Evolutionary conservation across 2,113 vertebrate genomes (phyloP).

Genomic region (Malurus melanocephalus): DNA sequence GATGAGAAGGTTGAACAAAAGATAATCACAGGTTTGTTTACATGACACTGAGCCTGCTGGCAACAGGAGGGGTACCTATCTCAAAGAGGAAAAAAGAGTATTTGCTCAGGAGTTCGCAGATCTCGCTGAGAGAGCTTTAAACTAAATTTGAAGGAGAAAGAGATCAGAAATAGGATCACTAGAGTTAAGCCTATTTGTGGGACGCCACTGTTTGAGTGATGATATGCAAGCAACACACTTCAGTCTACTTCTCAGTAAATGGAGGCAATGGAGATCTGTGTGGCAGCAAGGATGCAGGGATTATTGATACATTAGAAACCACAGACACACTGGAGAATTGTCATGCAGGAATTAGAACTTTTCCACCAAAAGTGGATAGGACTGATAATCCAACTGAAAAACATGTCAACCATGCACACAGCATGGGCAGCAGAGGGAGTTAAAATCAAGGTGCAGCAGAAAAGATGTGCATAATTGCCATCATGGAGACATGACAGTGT

Average conservation of each 20-base stretch:
- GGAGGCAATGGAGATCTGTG: not conserved
- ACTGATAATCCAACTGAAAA: not conserved
- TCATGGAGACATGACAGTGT: accelerated
- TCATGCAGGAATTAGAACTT: not conserved
- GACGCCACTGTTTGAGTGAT: not conserved
- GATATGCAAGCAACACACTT: not conserved
- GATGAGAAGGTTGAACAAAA: not conserved
- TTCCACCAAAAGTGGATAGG: not conserved
- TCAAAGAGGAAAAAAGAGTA: not conserved
- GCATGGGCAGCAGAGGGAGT: not conserved
- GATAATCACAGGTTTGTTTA: not conserved
- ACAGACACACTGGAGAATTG: not conserved
- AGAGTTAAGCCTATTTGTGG: not conserved
- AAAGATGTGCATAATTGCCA: not conserved
- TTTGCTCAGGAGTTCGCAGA: not conserved
- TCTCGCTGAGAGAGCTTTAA: not conserved
- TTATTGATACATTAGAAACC: not conserved
- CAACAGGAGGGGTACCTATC: not conserved
- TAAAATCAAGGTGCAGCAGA: not conserved
- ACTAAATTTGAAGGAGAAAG: not conserved
- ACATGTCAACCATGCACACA: not conserved
- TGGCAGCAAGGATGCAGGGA: not conserved
- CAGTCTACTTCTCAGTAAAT: not conserved
- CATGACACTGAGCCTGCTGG: not conserved
- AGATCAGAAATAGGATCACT: not conserved